phyloP scores from a whole-genome alignment of 2,113 vertebrate genomes.

The Uropsilus gracilis region DNA sequence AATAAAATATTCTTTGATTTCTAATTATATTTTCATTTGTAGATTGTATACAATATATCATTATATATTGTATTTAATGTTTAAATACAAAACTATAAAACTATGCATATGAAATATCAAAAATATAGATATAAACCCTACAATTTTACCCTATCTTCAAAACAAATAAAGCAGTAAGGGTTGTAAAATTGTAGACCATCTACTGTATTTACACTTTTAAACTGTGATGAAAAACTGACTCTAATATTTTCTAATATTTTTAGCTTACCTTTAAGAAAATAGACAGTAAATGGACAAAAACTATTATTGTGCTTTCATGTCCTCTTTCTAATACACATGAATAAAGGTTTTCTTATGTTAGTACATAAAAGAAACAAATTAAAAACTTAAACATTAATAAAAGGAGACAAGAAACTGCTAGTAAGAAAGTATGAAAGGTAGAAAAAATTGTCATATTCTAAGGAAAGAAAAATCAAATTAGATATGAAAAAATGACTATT shows the following conservation, averaged over 20 bases:
- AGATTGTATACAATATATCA: too few relatives aligned
- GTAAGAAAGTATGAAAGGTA: constrained; percentile 58
- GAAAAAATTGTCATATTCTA: constrained; percentile 60
- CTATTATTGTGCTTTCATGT: constrained; percentile 12
- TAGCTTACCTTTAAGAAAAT: not conserved
- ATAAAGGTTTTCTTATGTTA: constrained; percentile 22
- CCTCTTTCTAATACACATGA: constrained; percentile 32
- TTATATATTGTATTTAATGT: too few relatives aligned
- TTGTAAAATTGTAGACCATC: not conserved
- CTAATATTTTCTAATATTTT: constrained; percentile 20
- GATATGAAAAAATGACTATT: constrained; percentile 60
- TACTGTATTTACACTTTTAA: not conserved
- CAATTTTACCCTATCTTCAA: not conserved
- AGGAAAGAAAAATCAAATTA: constrained; percentile 57
- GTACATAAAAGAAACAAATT: constrained; percentile 9
- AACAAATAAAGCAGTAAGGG: not conserved
- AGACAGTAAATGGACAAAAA: not conserved
- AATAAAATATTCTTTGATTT: too few relatives aligned
- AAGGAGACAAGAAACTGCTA: constrained; percentile 62
- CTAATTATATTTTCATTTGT: too few relatives aligned
- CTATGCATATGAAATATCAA: too few relatives aligned
- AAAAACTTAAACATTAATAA: constrained; percentile 68
- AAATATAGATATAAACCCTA: not conserved
- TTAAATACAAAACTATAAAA: too few relatives aligned
- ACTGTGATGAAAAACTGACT: not conserved